Percentiles rank a stretch among this genome's conserved stretches.
phyloP scores from a whole-genome alignment of 2,113 vertebrate genomes.

The Larimichthys crocea region DNA sequence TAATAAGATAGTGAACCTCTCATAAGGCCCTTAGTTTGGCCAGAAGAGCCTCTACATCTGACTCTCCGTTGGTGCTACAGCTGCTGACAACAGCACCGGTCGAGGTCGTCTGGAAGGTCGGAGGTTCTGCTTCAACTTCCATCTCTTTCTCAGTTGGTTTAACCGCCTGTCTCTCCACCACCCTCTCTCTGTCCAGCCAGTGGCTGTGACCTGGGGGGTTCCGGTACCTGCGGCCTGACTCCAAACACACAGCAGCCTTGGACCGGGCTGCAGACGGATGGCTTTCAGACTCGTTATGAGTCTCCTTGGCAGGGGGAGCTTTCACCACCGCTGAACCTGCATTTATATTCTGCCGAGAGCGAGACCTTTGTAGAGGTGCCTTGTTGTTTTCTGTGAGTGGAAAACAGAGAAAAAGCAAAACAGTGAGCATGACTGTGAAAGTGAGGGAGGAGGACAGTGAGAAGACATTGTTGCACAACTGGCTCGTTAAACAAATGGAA shows the following conservation, averaged over 20 bases:
- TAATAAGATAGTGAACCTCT: slow-evolving; percentile 61
- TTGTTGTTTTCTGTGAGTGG: slow-evolving; percentile 91
- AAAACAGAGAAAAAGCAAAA: slow-evolving; percentile 47
- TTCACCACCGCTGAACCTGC: slow-evolving; percentile 78
- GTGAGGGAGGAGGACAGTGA: slow-evolving; percentile 39
- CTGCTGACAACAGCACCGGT: slow-evolving; percentile 33
- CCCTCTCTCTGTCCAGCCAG: slow-evolving; percentile 62
- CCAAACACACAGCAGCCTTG: slow-evolving; percentile 46
- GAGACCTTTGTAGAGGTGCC: slow-evolving; percentile 88
- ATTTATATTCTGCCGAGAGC: slow-evolving; percentile 88
- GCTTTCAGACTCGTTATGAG: slow-evolving; percentile 86
- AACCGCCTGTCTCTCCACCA: slow-evolving; percentile 62
- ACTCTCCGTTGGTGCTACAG: slow-evolving; percentile 60
- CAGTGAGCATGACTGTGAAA: slow-evolving; percentile 35
- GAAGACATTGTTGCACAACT: slow-evolving; percentile 41
- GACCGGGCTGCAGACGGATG: slow-evolving; percentile 76
- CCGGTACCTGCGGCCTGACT: slow-evolving; percentile 52
- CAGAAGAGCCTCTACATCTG: slow-evolving; percentile 94
- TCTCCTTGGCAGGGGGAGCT: slow-evolving; percentile 87
- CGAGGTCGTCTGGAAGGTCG: slow-evolving; percentile 30
- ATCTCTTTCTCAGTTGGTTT: slow-evolving; percentile 61
- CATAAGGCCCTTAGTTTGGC: slow-evolving; percentile 92
- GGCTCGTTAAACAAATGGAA: slow-evolving; percentile 62
- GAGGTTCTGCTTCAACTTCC: slow-evolving; percentile 28
- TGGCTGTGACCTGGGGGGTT: slow-evolving; percentile 39